Conservation (phyloP, 64 coral and sea anemone species). For the Montipora cactus region DNA sequence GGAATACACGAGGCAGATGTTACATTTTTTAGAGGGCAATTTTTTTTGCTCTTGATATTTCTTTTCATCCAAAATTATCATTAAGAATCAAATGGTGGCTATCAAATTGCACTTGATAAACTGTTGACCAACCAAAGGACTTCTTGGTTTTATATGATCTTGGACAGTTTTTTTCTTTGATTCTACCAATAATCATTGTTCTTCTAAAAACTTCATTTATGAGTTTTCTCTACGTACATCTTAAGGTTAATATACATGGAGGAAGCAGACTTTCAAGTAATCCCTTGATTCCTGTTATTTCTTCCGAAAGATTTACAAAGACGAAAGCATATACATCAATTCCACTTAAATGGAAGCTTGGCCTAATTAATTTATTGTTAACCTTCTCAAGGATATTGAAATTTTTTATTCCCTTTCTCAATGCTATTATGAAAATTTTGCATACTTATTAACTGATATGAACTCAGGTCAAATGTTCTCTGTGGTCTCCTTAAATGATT, state of each 20-base stretch:
- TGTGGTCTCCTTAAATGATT: not conserved
- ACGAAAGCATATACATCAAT: not conserved
- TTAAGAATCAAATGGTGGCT: not conserved
- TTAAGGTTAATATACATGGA: not conserved
- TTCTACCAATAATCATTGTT: too few relatives aligned
- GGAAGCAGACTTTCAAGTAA: conserved; percentile 15
- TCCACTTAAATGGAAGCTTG: conserved; percentile 20
- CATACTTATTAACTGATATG: not conserved
- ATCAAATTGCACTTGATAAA: conserved; percentile 1
- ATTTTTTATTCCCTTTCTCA: not conserved
- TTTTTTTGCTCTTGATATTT: not conserved
- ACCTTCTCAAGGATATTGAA: not conserved
- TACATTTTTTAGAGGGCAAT: not conserved
- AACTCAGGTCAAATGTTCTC: not conserved
- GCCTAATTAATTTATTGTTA: conserved; percentile 38
- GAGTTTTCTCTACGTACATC: too few relatives aligned
- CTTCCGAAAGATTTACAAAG: not conserved
- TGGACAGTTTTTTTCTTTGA: not conserved
- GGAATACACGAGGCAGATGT: not conserved
- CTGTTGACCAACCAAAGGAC: not conserved
- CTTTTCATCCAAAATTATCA: not conserved
- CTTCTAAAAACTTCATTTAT: not conserved
- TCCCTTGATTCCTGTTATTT: not conserved
- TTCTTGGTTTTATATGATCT: not conserved
- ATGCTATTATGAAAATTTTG: not conserved